Conservation (phyloP, 2,113 vertebrate genomes). For the Dipodomys stephensi region DNA sequence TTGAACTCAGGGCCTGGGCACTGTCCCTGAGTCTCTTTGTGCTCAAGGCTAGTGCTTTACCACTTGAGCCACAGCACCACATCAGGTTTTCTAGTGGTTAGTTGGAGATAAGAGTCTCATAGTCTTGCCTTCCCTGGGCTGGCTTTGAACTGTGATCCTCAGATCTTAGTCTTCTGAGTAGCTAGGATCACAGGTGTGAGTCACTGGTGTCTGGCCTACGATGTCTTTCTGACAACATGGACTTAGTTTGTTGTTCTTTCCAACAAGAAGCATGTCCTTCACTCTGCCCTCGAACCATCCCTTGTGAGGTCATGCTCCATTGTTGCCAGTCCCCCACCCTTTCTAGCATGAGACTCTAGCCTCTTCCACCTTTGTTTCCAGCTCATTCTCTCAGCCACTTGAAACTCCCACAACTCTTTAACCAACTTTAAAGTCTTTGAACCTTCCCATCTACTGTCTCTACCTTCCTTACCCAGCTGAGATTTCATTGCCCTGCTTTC, state of each 20-base stretch:
- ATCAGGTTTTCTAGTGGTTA: too few relatives aligned
- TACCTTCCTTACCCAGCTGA: not conserved
- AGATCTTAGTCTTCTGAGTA: too few relatives aligned
- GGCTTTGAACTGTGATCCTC: too few relatives aligned
- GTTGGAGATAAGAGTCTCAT: too few relatives aligned
- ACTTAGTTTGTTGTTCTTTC: not conserved
- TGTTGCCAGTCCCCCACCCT: not conserved
- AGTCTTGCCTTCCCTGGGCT: too few relatives aligned
- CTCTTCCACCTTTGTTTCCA: not conserved
- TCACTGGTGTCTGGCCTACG: too few relatives aligned
- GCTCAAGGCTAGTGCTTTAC: too few relatives aligned
- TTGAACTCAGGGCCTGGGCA: too few relatives aligned
- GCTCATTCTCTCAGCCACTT: not conserved
- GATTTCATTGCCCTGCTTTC: not conserved
- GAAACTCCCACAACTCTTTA: constrained; percentile 18
- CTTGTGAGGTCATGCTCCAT: not conserved
- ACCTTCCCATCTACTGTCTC: not conserved
- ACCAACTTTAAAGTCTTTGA: not conserved
- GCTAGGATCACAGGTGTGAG: too few relatives aligned
- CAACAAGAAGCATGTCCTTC: not conserved
- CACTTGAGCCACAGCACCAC: too few relatives aligned
- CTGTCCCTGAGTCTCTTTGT: too few relatives aligned
- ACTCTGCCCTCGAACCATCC: not conserved
- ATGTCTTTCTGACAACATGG: not conserved
- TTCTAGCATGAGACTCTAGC: not conserved